These are phyloP conservation scores for Drosophila nigrodunni DNA, from an alignment of 1,140 invertebrate species.

Conservation along the genomic window DNA sequence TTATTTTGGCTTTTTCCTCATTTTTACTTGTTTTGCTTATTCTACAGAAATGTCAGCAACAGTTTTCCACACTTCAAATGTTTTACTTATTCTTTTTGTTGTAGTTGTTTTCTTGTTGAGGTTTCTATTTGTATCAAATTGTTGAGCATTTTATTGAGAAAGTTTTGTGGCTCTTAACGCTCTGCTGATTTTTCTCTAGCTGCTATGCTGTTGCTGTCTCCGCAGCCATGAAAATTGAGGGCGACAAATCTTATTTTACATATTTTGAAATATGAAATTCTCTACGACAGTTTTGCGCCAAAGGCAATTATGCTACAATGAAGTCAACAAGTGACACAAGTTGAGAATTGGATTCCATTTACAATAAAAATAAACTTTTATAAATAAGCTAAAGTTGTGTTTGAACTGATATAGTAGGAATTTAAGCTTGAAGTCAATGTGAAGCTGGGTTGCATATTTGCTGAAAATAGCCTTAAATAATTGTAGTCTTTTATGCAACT, in stretches of 20 bases:
- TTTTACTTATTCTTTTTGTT: constrained; percentile 37
- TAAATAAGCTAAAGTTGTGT: not conserved
- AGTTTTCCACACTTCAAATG: constrained; percentile 63
- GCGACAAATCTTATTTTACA: constrained; percentile 41
- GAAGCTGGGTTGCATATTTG: not conserved
- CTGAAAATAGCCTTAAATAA: not conserved
- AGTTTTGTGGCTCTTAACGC: constrained; percentile 69
- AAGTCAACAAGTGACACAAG: constrained; percentile 32
- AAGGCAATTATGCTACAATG: not conserved
- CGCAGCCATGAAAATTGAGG: constrained; percentile 24
- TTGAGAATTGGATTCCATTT: not conserved
- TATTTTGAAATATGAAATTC: constrained; percentile 45
- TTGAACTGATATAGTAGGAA: not conserved
- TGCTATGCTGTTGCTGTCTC: constrained; percentile 9
- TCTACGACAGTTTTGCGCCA: constrained; percentile 19
- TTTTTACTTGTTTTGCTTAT: constrained; percentile 23
- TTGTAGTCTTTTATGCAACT: not conserved
- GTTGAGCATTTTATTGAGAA: constrained; percentile 75
- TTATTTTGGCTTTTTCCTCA: not conserved
- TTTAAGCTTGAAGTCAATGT: not conserved
- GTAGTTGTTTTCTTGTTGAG: constrained; percentile 23
- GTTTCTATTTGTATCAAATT: constrained; percentile 57
- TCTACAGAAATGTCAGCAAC: constrained; percentile 68
- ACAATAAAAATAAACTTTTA: not conserved
- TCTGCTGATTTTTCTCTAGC: constrained; percentile 41